Evolutionary conservation across 2,888 invertebrate genomes (phyloP).

Genomic region (Watsonalla cultraria): DNA sequence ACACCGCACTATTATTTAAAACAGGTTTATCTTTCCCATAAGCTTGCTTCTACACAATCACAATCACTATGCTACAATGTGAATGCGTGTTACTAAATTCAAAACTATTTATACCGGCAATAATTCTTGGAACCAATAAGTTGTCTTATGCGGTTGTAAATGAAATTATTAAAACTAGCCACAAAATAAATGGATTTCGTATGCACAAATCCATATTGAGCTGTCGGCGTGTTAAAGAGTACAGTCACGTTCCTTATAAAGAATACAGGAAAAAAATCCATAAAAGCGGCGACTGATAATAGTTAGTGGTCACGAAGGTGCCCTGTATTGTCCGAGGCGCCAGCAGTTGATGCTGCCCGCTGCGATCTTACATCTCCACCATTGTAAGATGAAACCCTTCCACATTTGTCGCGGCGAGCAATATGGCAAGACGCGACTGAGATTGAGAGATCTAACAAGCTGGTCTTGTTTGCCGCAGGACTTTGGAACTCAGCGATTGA

Average conservation of each 20-base stretch:
- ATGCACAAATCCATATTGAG: conserved; percentile 56
- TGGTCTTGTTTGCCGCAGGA: conserved; percentile 47
- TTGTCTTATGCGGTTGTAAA: conserved; percentile 15
- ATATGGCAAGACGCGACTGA: conserved; percentile 20
- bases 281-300: conserved; percentile 61
- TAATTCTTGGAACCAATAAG: conserved; percentile 2
- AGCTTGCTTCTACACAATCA: neutral
- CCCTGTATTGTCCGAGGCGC: conserved; percentile 58
- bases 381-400: conserved; percentile 37
- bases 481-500: conserved; percentile 56
- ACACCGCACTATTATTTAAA: conserved; percentile 63
- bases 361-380: conserved; percentile 53
- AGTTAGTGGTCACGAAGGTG: conserved; percentile 68
- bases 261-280: conserved; percentile 54
- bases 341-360: conserved; percentile 63
- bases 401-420: conserved; percentile 10
- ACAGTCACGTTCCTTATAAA: conserved; percentile 59
- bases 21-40: conserved; percentile 44
- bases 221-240: conserved; percentile 57
- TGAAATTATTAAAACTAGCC: conserved; percentile 31
- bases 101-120: neutral
- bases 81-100: conserved; percentile 6
- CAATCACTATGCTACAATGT: neutral
- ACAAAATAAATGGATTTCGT: conserved; percentile 48
- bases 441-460: conserved; percentile 31